Percentiles rank a stretch among this genome's conserved stretches.
Evolutionary conservation across 1,140 invertebrate species (phyloP).

Genomic region (Achatina immaculata): DNA sequence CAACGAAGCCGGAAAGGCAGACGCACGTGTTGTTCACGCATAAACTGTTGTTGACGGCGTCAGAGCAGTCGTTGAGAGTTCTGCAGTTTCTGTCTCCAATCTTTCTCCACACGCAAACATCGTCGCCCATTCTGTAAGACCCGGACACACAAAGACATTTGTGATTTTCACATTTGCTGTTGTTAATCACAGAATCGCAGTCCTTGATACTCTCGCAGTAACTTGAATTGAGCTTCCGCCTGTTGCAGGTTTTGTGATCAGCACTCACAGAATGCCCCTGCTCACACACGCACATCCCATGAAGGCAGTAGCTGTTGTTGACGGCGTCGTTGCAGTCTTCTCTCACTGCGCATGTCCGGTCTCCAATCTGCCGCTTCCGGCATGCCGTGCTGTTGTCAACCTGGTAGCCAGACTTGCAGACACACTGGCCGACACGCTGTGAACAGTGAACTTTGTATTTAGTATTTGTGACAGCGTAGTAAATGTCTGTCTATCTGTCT

Average conservation of each 20-base stretch:
- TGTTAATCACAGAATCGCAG: neutral
- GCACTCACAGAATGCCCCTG: neutral
- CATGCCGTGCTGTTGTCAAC: neutral
- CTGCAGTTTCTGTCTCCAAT: neutral
- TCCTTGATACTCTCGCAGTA: neutral
- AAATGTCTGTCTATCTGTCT: too few relatives aligned
- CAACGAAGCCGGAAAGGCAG: neutral
- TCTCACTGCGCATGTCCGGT: neutral
- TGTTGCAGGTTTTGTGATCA: neutral
- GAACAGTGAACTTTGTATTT: too few relatives aligned
- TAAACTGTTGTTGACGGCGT: neutral
- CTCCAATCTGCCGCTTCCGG: conserved; percentile 15
- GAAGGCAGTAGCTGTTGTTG: conserved; percentile 24
- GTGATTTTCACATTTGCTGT: conserved; percentile 7
- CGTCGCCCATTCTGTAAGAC: neutral
- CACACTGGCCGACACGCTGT: neutral
- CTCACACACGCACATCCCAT: neutral
- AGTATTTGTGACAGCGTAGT: too few relatives aligned
- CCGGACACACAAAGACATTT: neutral
- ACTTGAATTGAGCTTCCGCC: neutral
- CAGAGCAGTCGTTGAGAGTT: neutral
- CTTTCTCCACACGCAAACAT: neutral
- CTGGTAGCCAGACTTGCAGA: conserved; percentile 9
- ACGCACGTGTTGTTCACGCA: neutral
- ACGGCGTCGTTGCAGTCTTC: conserved; percentile 19